A percentile compares a stretch with the other conserved stretches of the same genome.
Conservation (phyloP, 2,113 vertebrate species). For the Plecturocebus donacophilus region DNA sequence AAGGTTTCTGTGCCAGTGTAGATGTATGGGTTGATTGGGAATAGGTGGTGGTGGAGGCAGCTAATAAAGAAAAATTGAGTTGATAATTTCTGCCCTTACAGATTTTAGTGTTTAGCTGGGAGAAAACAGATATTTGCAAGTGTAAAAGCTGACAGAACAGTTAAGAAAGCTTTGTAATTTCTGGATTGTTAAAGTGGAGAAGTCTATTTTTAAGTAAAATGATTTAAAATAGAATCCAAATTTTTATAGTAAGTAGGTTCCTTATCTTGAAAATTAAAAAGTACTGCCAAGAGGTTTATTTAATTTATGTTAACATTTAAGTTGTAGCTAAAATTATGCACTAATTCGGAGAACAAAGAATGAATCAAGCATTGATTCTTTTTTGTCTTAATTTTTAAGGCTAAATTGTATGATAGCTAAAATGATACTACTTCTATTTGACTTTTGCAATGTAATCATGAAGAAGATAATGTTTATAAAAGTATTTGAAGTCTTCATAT, state of each 20-base stretch:
- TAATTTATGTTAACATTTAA: conserved; percentile 28
- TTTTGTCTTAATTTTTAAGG: not conserved
- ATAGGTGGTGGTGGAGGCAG: not conserved
- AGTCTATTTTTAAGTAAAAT: not conserved
- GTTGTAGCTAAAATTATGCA: not conserved
- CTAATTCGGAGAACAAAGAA: conserved; percentile 6
- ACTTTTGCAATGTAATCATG: not conserved
- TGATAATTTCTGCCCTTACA: not conserved
- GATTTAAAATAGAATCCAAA: conserved; percentile 15
- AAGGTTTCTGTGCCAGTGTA: conserved; percentile 19
- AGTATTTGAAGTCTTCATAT: not conserved
- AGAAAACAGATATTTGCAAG: not conserved
- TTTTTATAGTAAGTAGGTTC: not conserved
- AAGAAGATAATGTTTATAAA: conserved; percentile 33
- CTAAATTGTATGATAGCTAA: not conserved
- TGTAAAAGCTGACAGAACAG: conserved; percentile 20
- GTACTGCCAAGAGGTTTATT: not conserved
- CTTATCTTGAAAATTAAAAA: conserved; percentile 50
- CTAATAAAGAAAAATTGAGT: conserved; percentile 43
- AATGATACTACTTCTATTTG: conserved; percentile 2
- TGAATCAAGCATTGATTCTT: not conserved
- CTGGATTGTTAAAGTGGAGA: conserved; percentile 5
- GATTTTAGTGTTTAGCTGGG: conserved; percentile 21
- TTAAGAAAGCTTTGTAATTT: not conserved
- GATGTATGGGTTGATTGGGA: not conserved